Evolutionary conservation across 2,113 vertebrate species (phyloP), one percentile per base, ranked within the genome.

Genomic region (Bostrychus sinensis): DNA sequence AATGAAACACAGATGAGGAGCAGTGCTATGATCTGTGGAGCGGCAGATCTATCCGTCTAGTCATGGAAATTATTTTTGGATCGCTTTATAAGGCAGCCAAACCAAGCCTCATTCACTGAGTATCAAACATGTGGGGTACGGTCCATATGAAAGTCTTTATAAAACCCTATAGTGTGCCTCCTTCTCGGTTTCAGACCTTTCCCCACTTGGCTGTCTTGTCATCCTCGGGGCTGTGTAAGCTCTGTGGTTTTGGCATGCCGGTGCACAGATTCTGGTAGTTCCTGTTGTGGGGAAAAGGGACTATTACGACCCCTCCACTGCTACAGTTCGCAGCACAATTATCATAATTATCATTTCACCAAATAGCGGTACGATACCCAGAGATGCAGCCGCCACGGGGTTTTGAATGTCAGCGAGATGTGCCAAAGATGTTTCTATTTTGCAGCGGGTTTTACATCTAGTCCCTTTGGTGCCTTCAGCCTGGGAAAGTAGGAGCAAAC

Each of bases 171-270:
- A 77, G 65, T 46, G 67, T 36, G 71, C 81, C 77, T 81, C 71
- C 37, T 36, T 78, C 77, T 69, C 66, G 61, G 56, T 66, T 66
- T 85, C 70, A 67, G 56, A 53, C 14, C 72, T 48, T 38, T 65
- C 42, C 39, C 32, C 0, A 37, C 71, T 62, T 66, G 43, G 56
- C 56, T 56, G 56, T 82, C 75, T 74, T 77, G 72, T 85, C 82
- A 48, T 88, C 74, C 69, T 72, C 54, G 5, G 67, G 57, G 64
- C 62, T 85, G 82, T 78, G 64, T 82, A 86, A 70, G 53, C 72
- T 73, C 89, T 87, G 87, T 76, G 88, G 89, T 82, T 90, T 91
- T 89, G 86, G 85, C 87, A 84, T 72, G 34, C 57, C 26, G 2
- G 26, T 65, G 66, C 67, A 78, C 36, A 70, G 56, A 84, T 70